These are phyloP conservation scores for Ceratosolen fusciceps DNA, from an alignment of 1,140 invertebrate genomes.

Conservation along the genomic window DNA sequence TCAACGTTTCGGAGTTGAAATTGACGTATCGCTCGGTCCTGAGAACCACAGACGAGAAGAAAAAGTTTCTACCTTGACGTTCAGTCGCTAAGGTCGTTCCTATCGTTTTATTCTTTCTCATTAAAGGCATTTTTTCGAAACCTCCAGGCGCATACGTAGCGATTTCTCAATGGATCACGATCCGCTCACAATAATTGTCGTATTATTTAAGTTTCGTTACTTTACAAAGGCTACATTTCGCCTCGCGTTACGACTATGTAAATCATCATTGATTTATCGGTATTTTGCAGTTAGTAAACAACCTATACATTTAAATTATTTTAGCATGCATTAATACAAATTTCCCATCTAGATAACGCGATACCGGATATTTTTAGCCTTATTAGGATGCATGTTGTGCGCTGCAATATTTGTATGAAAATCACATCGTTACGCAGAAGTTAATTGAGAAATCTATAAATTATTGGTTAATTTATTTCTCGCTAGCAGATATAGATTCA, in stretches of 20 bases:
- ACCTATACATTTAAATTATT: not conserved
- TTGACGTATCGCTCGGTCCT: not conserved
- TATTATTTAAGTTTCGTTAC: not conserved
- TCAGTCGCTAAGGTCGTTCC: not conserved
- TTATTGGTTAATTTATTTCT: not conserved
- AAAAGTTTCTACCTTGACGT: too few relatives aligned
- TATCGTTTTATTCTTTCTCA: not conserved
- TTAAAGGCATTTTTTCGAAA: not conserved
- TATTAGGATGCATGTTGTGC: not conserved
- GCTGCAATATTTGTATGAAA: not conserved
- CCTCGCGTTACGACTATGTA: too few relatives aligned
- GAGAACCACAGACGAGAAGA: not conserved
- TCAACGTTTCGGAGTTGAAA: slow-evolving; percentile 6
- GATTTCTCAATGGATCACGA: too few relatives aligned
- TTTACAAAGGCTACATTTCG: not conserved
- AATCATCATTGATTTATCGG: too few relatives aligned
- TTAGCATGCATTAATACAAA: not conserved
- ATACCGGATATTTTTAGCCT: not conserved
- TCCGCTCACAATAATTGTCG: not conserved
- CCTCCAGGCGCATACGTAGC: too few relatives aligned
- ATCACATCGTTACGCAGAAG: not conserved
- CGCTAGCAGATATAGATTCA: not conserved
- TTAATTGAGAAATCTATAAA: not conserved
- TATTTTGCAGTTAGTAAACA: not conserved
- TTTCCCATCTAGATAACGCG: not conserved